phyloP scores from a whole-genome alignment of 2,113 vertebrate genomes.

The Antechinus stuartii region DNA sequence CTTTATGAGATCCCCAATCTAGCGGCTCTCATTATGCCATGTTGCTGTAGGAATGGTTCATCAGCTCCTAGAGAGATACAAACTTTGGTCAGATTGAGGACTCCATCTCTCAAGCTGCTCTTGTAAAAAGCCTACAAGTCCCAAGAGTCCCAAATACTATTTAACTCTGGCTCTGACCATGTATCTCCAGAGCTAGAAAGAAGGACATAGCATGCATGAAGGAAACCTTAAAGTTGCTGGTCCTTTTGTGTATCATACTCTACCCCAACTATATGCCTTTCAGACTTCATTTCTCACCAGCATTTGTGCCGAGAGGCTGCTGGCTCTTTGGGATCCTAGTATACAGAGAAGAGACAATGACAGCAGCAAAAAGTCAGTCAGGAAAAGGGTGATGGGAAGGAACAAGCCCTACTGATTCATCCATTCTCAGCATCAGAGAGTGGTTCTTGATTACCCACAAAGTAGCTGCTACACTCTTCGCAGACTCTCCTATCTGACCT shows the following conservation, averaged over 20 bases:
- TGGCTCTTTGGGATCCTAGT: constrained; percentile 47
- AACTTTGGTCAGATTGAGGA: constrained; percentile 68
- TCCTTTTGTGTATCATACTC: constrained; percentile 1
- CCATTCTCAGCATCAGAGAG: constrained; percentile 4
- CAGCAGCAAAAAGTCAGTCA: constrained; percentile 29
- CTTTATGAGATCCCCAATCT: constrained; percentile 64
- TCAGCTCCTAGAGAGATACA: constrained; percentile 66
- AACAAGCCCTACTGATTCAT: neutral
- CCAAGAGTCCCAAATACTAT: constrained; percentile 18
- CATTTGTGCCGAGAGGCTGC: neutral
- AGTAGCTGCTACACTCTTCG: constrained; percentile 57
- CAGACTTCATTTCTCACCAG: neutral
- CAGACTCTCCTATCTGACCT: constrained; percentile 36
- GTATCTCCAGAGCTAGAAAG: constrained; percentile 32
- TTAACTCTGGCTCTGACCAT: neutral
- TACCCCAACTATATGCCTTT: neutral
- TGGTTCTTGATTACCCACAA: neutral
- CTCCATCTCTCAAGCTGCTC: constrained; percentile 66
- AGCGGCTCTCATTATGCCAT: constrained; percentile 58
- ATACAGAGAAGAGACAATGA: constrained; percentile 36
- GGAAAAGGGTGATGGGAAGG: constrained; percentile 52
- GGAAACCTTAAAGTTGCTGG: constrained; percentile 55
- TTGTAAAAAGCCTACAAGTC: constrained; percentile 37
- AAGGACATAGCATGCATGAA: constrained; percentile 4
- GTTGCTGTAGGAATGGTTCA: constrained; percentile 34